These are phyloP conservation scores for Dione juno DNA, from an alignment of 2,888 invertebrate genomes.

Conservation along the genomic window DNA sequence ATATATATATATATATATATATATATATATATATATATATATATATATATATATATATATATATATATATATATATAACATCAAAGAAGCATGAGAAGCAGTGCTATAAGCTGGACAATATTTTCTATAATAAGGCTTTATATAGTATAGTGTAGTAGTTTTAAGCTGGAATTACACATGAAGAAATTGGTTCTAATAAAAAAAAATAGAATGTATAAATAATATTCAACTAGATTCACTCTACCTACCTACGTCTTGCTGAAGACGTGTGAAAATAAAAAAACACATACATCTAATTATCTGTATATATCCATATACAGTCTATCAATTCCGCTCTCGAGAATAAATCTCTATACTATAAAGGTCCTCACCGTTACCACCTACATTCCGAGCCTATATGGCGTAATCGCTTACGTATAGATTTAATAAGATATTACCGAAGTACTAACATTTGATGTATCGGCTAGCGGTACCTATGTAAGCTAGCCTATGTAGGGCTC, in stretches of 20 bases:
- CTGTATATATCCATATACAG: slow-evolving; percentile 9
- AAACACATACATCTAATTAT: slow-evolving; percentile 3
- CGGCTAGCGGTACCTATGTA: slow-evolving; percentile 79
- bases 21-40: too few species aligned
- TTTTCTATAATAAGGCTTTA: too few species aligned
- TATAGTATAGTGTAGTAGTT: too few species aligned
- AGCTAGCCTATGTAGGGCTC: slow-evolving; percentile 71
- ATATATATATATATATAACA: too few species aligned
- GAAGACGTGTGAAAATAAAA: background rate
- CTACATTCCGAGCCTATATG: slow-evolving; percentile 62
- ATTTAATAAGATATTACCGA: slow-evolving; percentile 68
- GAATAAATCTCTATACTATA: slow-evolving; percentile 39
- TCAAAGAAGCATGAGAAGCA: too few species aligned
- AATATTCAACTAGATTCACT: background rate
- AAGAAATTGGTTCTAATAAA: background rate
- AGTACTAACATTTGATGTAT: slow-evolving; percentile 71
- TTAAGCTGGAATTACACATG: too few species aligned
- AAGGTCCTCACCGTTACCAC: slow-evolving; percentile 61
- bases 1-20: too few species aligned
- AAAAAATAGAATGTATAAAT: background rate
- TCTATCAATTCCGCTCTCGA: background rate
- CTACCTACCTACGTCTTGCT: background rate
- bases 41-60: too few species aligned
- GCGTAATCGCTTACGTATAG: slow-evolving; percentile 62
- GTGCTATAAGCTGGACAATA: too few species aligned